Conservation (phyloP, 2,797 vertebrate genomes). For the Propithecus perrieri region DNA sequence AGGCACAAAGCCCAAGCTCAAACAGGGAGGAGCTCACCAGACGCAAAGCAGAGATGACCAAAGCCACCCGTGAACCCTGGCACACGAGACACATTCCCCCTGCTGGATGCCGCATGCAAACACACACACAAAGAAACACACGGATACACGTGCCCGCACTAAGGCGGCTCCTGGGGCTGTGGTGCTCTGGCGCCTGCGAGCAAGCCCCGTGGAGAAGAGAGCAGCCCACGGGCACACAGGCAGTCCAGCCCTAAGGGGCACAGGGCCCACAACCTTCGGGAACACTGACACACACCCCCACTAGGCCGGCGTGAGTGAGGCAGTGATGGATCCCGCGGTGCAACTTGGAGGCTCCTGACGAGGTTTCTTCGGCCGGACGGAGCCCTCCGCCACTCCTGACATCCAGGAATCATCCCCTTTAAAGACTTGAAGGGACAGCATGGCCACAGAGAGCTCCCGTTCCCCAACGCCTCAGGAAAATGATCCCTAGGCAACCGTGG, state of each 20-base stretch:
- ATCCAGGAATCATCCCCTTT: background rate
- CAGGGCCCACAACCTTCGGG: background rate
- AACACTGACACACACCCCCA: fast-evolving
- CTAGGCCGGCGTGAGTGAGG: background rate
- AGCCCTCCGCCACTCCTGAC: background rate
- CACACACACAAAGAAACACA: too few species aligned
- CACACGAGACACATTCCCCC: background rate
- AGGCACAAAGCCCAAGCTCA: background rate
- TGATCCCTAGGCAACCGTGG: background rate
- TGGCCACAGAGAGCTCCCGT: background rate
- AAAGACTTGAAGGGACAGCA: background rate
- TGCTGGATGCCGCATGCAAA: background rate
- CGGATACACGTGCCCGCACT: too few species aligned
- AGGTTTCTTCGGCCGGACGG: background rate
- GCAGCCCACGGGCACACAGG: background rate
- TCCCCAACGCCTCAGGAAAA: background rate
- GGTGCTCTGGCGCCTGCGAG: background rate
- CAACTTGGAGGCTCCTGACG: background rate
- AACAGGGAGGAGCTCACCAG: background rate
- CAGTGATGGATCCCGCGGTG: background rate
- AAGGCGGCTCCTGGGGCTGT: background rate
- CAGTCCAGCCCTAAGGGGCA: background rate
- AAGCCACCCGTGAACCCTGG: too few species aligned
- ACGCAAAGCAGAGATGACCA: background rate
- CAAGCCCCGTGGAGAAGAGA: background rate